Conservation (phyloP, 2,113 vertebrate genomes). For the Toxotes chatareus region DNA sequence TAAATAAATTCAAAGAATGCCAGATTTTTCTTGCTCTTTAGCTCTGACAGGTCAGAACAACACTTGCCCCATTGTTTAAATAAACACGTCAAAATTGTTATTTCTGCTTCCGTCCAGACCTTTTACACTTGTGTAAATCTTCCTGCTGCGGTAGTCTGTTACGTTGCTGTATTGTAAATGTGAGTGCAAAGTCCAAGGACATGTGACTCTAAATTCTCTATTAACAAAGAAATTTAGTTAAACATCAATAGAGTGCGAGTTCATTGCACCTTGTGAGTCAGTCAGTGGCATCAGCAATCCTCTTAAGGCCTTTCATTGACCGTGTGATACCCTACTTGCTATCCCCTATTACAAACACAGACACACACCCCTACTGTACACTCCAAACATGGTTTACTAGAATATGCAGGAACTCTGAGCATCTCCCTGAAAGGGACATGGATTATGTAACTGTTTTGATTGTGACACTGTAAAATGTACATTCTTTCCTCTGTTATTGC, state of each 20-base stretch:
- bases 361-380: not conserved
- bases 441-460: conserved; percentile 17
- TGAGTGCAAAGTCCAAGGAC: conserved; percentile 43
- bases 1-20: conserved; percentile 20
- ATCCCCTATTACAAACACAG: not conserved
- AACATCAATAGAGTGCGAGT: conserved; percentile 71
- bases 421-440: conserved; percentile 10
- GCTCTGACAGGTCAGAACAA: conserved; percentile 7
- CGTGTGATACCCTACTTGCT: conserved; percentile 26
- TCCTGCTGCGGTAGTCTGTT: not conserved
- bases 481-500: not conserved
- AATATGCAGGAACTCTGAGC: not conserved
- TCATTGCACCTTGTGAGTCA: conserved; percentile 66
- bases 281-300: conserved; percentile 63
- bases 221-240: conserved; percentile 77
- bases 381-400: conserved; percentile 17
- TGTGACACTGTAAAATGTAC: not conserved
- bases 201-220: conserved; percentile 64
- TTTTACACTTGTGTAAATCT: conserved; percentile 22
- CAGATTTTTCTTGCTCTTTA: conserved; percentile 8
- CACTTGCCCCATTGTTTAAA: conserved; percentile 4
- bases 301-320: conserved; percentile 59
- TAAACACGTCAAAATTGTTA: conserved; percentile 33
- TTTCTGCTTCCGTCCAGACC: conserved; percentile 12
- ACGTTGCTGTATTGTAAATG: conserved; percentile 21